Base-by-base conservation (phyloP, 2,113 vertebrate genomes). In the Dryoscopus gambensis region DNA sequence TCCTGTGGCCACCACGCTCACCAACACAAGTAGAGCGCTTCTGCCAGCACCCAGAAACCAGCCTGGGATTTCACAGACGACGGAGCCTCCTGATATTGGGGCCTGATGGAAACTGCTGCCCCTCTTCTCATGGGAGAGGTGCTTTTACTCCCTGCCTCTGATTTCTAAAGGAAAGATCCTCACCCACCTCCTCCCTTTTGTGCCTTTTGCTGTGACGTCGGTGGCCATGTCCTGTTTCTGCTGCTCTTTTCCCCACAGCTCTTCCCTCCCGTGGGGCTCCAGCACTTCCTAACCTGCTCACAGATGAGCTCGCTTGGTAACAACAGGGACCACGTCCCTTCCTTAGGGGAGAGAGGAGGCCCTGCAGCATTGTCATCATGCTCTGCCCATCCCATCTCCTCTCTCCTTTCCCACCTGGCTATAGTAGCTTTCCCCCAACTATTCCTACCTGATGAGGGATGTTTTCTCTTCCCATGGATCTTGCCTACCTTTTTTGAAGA, bases 21-120 rank as follows among this genome's bases (percentile, higher is more conserved):
- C 18, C 33, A 52, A 33, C 17, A 16, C 0, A 1, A 60, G 10
- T 2, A 3, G 40, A 70, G 22, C 0, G 0, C 14, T 88, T 33
- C 23, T 71, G 57, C 9, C 62, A 57, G n/a, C 31, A 47, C 23
- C 21, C 6, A 0, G 68, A 57, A 84, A 30, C 25, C 25, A n/a
- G 49, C 24, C 27, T 5, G 39, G 25, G 19, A 23, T 75, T 67
- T 80, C 85, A 55, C 15, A 91, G 70, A 24, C 10, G 52, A 40
- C 0, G 3, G 47, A 70, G 23, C 13, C 39, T 27, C 30, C 31
- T 50, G 35, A 9, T 35, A 27, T 4, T 18, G 35, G 33, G 27
- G 35, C 1, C 49, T 56, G 13, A 13, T 80, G 59, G 46, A 70
- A 57, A n/a, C 28, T 73, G 44, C 44, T 89, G 64, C 59, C 70